These are phyloP conservation scores for Brenthis ino DNA, from an alignment of 2,888 invertebrate genomes.

Conservation along the genomic window DNA sequence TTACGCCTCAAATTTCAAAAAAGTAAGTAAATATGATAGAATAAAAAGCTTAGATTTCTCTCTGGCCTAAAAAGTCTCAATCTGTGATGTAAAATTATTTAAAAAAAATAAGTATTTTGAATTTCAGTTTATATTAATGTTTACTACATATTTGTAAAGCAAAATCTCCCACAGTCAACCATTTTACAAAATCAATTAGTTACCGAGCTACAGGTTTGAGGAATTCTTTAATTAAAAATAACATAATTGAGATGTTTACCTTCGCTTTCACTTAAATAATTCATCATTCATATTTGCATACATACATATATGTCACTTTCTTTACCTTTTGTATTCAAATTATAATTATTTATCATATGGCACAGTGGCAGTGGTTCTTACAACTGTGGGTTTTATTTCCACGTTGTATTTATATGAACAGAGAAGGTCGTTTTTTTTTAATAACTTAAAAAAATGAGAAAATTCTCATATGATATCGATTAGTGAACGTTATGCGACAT, in stretches of 20 bases:
- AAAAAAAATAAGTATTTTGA: not conserved
- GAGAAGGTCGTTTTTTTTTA: no score
- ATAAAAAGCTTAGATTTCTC: no score
- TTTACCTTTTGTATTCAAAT: conserved; percentile 37
- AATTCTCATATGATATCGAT: no score
- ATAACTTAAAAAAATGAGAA: no score
- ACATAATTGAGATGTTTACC: conserved; percentile 26
- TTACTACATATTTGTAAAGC: not conserved
- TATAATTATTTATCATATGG: conserved; percentile 21
- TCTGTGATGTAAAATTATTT: no score
- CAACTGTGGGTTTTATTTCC: no score
- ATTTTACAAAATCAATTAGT: conserved; percentile 23
- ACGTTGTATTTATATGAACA: no score
- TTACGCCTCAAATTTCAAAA: no score
- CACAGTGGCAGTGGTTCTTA: not conserved
- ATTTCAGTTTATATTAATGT: not conserved
- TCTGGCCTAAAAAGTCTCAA: no score
- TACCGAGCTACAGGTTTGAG: conserved; percentile 16
- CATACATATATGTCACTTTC: conserved; percentile 26
- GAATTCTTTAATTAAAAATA: conserved; percentile 19
- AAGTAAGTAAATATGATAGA: no score
- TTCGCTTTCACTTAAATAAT: conserved; percentile 33
- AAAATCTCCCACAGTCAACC: not conserved
- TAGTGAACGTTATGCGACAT: no score
- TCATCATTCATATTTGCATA: conserved; percentile 31